Base-by-base conservation (phyloP, 1,140 invertebrate genomes). In the Drosophila nasuta region DNA sequence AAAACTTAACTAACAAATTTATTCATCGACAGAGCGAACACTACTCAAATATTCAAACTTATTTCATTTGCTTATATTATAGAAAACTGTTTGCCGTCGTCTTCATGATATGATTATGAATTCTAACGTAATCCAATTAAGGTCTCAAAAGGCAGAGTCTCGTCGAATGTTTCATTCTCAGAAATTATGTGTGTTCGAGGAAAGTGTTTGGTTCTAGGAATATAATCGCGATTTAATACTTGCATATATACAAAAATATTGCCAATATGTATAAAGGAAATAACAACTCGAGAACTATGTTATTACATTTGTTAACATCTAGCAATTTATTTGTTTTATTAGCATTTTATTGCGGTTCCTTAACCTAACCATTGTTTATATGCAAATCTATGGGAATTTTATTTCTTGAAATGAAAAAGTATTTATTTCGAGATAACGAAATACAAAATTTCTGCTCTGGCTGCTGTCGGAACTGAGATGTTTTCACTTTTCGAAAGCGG, bases 31-130 rank as follows among this genome's bases (percentile, higher is more conserved):
- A 3, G 35, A 8, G 35, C 0, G 10, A 38, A 41, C 11, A 43
- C 41, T 43, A 43, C 41, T 43, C n/a, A n/a, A 43, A 13, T 43
- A 43, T 43, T 41, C 38, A 41, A 41, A 41, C 38, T 41, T 41
- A 41, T 41, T 41, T 33, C 30, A 38, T 38, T 38, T 38, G 35
- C 7, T 38, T 43, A 43, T 43, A 13, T 43, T 43, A 43, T 43
- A 13, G 41, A 43, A 25, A 43, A 43, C 13, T 13, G n/a, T 43
- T 43, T 43, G 41, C 41, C n/a, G 11, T 43, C 11, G 41, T 6
- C n/a, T 43, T 38, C 8, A 10, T 43, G 41, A 49, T 11, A 49
- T 25, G 17, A 28, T 49, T 49, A 28, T 49, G 10, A 49, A 43
- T 43, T 43, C 11, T 13, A 43, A 13, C 41, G 48, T 11, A 25